Base-by-base conservation (phyloP, 2,888 invertebrate genomes). In the Tipula vernalis region DNA sequence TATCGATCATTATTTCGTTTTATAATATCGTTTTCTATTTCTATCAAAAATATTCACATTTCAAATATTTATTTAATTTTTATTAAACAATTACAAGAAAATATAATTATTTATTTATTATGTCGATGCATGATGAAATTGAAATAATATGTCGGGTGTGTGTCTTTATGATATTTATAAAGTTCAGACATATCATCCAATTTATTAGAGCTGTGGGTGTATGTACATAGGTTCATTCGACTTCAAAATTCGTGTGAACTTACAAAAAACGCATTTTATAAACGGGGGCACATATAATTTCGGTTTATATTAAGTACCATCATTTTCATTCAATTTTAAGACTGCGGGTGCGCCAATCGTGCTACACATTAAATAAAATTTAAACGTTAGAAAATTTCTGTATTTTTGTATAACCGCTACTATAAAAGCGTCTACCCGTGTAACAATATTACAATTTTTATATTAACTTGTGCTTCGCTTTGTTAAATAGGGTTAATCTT, bases 31-130 rank as follows among this genome's bases (percentile, higher is more conserved):
- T 71, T 71, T 71, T 71, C 2, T 71, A 71, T 71, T 71, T 71
- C 71, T 71, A 71, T 28, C 28, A 28, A 71, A 71, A 71, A 71
- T 71, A 71, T 71, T 71, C 71, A 71, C 71, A 71, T 71, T 71
- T 71, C 71, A 71, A 71, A 71, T 71, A 71, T 71, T 28, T 28
- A 71, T 71, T 71, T 71, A 71, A 71, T 71, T 71, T 71, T 71
- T 71, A 71, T 71, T 71, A 71, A 71, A 71, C 28, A 71, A 71
- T 71, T 71, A 71, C 71, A 71, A 71, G 28, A 71, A 71, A 71
- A 71, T 71, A 71, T 71, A 71, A 71, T 71, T 71, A 71, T 71
- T 71, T 71, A 71, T 71, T 71, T 71, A 71, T 71, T 71, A 71
- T 71, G 18, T 71, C 8, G 71, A 28, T 28, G 6, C 71, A 71